These are phyloP conservation scores for Amphilophus citrinellus DNA, from an alignment of 2,113 vertebrate species.

Conservation along the genomic window DNA sequence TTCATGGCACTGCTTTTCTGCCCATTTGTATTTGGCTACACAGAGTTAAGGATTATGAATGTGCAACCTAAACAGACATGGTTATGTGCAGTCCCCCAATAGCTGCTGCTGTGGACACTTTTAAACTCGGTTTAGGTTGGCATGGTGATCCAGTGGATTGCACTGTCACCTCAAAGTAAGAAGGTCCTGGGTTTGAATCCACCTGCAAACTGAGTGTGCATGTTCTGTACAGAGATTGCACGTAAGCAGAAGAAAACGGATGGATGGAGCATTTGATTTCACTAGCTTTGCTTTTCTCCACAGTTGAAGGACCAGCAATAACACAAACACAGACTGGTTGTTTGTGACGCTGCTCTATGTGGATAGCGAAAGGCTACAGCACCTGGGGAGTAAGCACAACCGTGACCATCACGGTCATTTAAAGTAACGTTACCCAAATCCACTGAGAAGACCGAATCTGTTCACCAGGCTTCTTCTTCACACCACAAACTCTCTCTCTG, in stretches of 20 bases:
- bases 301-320: no score
- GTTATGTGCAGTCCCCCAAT: no score
- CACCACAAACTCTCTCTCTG: conserved; percentile 27
- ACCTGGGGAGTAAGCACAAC: no score
- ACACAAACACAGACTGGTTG: no score
- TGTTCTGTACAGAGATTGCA: no score
- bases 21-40: fast-evolving
- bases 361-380: no score
- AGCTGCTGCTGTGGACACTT: neutral
- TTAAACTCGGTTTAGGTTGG: neutral
- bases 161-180: neutral
- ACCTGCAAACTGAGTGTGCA: neutral
- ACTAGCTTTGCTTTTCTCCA: no score
- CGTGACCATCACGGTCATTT: no score
- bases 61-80: neutral
- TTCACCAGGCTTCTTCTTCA: neutral
- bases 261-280: no score
- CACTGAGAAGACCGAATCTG: neutral
- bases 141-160: neutral
- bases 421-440: neutral
- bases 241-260: no score
- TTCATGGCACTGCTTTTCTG: neutral
- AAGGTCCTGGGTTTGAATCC: neutral
- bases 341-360: no score
- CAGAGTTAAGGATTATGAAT: neutral